Base-by-base conservation (phyloP, 1,140 invertebrate genomes). In the Drosophila repleta region DNA sequence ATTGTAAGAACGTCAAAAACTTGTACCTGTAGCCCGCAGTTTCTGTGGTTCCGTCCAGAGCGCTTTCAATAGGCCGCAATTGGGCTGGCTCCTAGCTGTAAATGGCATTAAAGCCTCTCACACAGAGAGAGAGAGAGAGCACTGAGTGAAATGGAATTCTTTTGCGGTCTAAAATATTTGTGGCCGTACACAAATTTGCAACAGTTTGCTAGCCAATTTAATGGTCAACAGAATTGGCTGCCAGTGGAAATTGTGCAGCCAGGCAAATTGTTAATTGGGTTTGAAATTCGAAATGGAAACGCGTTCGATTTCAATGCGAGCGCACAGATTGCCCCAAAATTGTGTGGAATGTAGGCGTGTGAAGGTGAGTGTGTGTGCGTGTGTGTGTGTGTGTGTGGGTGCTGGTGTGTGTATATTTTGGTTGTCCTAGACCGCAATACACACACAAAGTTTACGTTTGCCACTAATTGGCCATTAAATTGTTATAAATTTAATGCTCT, bases 91-190 rank as follows among this genome's bases (percentile, higher is more conserved):
- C 70, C 56, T 66, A 78, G 79, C 74, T 75, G 79, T 74, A 78
- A 82, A 82, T 83, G 73, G 74, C 75, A 74, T 71, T 82, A 75
- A 82, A 82, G 29, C 32, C 56, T 48, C 64, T 62, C 70, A n/a
- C n/a, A n/a, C n/a, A n/a, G n/a, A n/a, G n/a, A n/a, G n/a, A n/a
- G n/a, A n/a, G n/a, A n/a, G n/a, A n/a, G n/a, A 68, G 61, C 61
- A 56, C 56, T 18, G 18, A 43, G n/a, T 21, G 17, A 45, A 57
- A 45, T 45, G 56, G 46, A 58, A 58, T 29, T 43, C 41, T 58
- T 37, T 53, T 53, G 51, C 51, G 26, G 48, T 32, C 15, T 6
- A 46, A 10, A 17, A 20, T 51, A 29, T 41, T 18, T 29, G 6
- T 56, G 20, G 0, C 7, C 17, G n/a, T 55, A 57, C 29, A 46